phyloP scores from a whole-genome alignment of 2,797 vertebrate genomes.

The Chaetodon trifasciatus region DNA sequence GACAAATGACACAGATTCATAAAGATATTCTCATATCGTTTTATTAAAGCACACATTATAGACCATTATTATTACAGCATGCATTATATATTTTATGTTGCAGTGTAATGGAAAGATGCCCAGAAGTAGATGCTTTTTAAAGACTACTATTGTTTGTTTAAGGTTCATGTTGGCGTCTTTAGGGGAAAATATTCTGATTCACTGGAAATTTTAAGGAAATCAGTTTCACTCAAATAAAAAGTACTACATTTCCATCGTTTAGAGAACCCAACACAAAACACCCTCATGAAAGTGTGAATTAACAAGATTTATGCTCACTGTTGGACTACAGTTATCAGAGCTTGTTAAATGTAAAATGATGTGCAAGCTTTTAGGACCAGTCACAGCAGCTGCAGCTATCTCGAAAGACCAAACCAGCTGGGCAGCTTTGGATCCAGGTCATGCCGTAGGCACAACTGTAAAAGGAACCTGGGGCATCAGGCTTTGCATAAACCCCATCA shows the following conservation, averaged over 20 bases:
- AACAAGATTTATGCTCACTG: too few species aligned
- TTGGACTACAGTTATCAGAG: background rate
- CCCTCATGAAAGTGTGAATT: too few species aligned
- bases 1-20: too few species aligned
- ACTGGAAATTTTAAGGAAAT: too few species aligned
- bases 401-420: conserved; percentile 61
- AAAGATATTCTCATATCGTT: too few species aligned
- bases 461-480: conserved; percentile 53
- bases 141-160: too few species aligned
- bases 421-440: conserved; percentile 62
- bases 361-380: conserved; percentile 38
- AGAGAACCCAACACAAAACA: too few species aligned
- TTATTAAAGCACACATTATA: background rate
- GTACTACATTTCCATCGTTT: too few species aligned
- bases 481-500: conserved; percentile 67
- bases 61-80: too few species aligned
- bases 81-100: background rate
- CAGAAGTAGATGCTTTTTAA: background rate
- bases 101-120: background rate
- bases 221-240: too few species aligned
- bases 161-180: too few species aligned
- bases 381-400: conserved; percentile 77
- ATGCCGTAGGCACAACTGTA: conserved; percentile 70
- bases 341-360: background rate
- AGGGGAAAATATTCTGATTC: too few species aligned